Evolutionary conservation across 1,140 invertebrate genomes (phyloP).

Genomic region (Notospermus geniculatus): DNA sequence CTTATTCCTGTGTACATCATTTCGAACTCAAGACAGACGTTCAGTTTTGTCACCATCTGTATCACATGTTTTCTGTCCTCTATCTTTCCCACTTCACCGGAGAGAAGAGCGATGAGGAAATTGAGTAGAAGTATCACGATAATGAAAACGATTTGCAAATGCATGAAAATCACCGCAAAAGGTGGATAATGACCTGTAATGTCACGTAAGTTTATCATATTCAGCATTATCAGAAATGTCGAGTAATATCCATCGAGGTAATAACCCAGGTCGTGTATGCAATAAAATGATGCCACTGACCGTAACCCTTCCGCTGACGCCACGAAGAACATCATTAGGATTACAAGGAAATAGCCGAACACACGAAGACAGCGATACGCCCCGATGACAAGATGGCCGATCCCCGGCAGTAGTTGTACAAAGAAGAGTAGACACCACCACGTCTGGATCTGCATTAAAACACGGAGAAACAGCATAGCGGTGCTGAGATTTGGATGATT

Average conservation of each 20-base stretch:
- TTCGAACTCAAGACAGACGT: too few relatives aligned
- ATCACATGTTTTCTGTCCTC: not conserved
- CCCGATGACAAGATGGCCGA: slow-evolving; percentile 9
- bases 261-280: not conserved
- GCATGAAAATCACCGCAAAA: slow-evolving; percentile 3
- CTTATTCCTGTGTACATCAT: too few relatives aligned
- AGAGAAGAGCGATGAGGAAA: not conserved
- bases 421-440: not conserved
- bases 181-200: not conserved
- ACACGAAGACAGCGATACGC: not conserved
- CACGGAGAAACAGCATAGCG: too few relatives aligned
- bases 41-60: too few relatives aligned
- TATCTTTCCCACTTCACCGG: not conserved
- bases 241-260: not conserved
- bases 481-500: too few relatives aligned
- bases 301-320: not conserved
- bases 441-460: too few relatives aligned
- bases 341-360: not conserved
- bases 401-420: not conserved
- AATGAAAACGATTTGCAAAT: not conserved
- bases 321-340: not conserved
- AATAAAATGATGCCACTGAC: not conserved
- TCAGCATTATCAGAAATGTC: slow-evolving; percentile 8
- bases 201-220: not conserved
- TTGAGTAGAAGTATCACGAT: not conserved